Base-by-base conservation (phyloP, 2,888 invertebrate genomes). In the Caenorhabditis imperialis region DNA sequence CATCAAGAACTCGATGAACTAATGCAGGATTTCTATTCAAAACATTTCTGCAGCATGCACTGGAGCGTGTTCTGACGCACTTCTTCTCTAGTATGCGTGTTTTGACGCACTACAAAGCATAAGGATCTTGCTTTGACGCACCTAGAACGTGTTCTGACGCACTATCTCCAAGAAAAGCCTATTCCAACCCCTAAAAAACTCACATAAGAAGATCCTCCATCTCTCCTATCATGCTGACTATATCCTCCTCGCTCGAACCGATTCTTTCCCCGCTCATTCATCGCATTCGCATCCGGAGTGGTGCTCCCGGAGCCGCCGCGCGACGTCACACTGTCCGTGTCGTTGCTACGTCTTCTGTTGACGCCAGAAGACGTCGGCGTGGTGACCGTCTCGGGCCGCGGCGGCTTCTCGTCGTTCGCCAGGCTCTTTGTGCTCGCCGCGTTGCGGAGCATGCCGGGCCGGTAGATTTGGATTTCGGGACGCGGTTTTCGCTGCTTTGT, bases 301-400 rank as follows among this genome's bases (percentile, higher is more conserved):
- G 81, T 81, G 42, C 75, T 76, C 18, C 81, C 81, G 12, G 78
- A 78, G 14, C 75, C 81, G 14, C 75, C 72, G 22, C 75, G 77
- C 75, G 78, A 78, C 48, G 71, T 65, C 30, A 74, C 55, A 50
- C 76, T 76, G 18, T 79, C 78, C 22, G 76, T 71, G 37, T 79
- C 78, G 35, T 79, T 79, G 47, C 78, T 78, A 22, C 73, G 45
- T 42, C 77, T 27, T 47, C 74, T 25, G 23, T 30, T 44, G 3
- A 22, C 37, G 2, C n/a, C 30, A 10, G 42, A 40, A 6, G 40
- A 37, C 20, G 40, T 25, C 30, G 40, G 23, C 6, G 25, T 3
- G 2, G 30, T 22, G 35, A 30, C n/a, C 22, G 54, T 58, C n/a
- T 72, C 72, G 16, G 72, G 63, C 23, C 63, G 14, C 5, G 63